Percentiles rank a stretch among this genome's conserved stretches.
Evolutionary conservation across 2,113 vertebrate species (phyloP).

Genomic region (Pelusios castaneus): DNA sequence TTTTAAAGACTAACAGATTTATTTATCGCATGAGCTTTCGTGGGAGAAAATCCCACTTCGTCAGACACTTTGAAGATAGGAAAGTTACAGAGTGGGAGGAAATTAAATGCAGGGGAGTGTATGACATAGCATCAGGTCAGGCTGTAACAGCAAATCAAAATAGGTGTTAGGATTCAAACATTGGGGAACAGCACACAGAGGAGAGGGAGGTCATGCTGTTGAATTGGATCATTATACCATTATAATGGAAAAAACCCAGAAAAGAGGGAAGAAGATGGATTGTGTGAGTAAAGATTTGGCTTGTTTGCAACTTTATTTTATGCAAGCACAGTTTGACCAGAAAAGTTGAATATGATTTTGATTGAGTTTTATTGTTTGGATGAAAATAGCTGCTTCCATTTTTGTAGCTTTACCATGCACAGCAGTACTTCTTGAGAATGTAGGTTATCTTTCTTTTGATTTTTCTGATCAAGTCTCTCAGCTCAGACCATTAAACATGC

Average conservation of each 20-base stretch:
- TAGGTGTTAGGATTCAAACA: too few relatives aligned
- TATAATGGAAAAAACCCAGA: constrained; percentile 54
- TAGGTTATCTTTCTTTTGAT: rapidly evolving
- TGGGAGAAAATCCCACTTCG: too few relatives aligned
- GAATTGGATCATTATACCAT: constrained; percentile 50
- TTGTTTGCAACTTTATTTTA: constrained; percentile 39
- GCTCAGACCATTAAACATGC: rapidly evolving
- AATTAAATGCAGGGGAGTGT: too few relatives aligned
- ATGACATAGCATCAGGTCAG: too few relatives aligned
- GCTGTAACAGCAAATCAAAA: too few relatives aligned
- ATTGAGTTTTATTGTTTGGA: constrained; percentile 57
- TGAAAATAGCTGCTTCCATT: constrained; percentile 39
- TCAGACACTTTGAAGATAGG: too few relatives aligned
- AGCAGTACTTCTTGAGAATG: not conserved
- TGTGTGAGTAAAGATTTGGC: constrained; percentile 49
- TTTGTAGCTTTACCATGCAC: constrained; percentile 16
- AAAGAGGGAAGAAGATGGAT: constrained; percentile 49
- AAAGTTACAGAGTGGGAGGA: too few relatives aligned
- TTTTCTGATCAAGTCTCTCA: not conserved
- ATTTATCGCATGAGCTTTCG: too few relatives aligned
- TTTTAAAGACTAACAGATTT: too few relatives aligned
- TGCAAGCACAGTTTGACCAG: constrained; percentile 50
- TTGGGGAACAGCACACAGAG: too few relatives aligned
- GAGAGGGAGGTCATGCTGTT: too few relatives aligned
- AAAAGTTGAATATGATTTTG: constrained; percentile 53